Evolutionary conservation across 2,888 invertebrate genomes (phyloP).

Genomic region (Metacarcinus magister): DNA sequence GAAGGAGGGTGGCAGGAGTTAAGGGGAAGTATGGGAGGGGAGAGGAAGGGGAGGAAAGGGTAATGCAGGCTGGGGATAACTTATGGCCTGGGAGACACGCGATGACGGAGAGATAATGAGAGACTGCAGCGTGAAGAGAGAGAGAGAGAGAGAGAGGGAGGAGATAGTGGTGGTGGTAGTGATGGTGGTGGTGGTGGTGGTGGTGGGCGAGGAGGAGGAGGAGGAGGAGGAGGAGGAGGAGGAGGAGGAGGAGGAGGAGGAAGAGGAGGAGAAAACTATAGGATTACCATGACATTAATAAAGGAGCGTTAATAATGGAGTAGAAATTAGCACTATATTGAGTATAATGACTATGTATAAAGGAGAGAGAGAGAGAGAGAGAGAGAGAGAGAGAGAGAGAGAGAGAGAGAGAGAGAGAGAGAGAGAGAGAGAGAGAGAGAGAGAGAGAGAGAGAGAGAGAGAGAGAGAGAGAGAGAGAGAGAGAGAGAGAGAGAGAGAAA

Average conservation of each 20-base stretch:
- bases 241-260: neutral
- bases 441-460: constrained; percentile 51
- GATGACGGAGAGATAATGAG: constrained; percentile 63
- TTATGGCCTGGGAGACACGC: constrained; percentile 52
- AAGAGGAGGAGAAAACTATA: neutral
- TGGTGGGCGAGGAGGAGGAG: neutral
- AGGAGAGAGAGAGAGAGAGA: neutral
- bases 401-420: neutral
- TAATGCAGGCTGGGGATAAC: constrained; percentile 10
- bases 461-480: neutral
- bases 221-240: neutral
- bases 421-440: constrained; percentile 45
- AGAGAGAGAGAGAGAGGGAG: neutral
- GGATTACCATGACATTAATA: neutral
- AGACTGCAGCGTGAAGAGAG: constrained; percentile 35
- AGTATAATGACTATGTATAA: neutral
- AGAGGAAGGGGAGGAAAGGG: neutral
- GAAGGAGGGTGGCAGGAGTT: neutral
- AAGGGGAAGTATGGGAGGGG: neutral
- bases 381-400: neutral
- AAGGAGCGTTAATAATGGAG: neutral
- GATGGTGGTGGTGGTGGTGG: neutral
- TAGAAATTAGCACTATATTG: neutral
- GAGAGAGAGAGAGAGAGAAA: neutral
- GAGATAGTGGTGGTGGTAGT: neutral